These are phyloP conservation scores for Poecile atricapillus DNA, from an alignment of 2,113 vertebrate species.

Conservation along the genomic window DNA sequence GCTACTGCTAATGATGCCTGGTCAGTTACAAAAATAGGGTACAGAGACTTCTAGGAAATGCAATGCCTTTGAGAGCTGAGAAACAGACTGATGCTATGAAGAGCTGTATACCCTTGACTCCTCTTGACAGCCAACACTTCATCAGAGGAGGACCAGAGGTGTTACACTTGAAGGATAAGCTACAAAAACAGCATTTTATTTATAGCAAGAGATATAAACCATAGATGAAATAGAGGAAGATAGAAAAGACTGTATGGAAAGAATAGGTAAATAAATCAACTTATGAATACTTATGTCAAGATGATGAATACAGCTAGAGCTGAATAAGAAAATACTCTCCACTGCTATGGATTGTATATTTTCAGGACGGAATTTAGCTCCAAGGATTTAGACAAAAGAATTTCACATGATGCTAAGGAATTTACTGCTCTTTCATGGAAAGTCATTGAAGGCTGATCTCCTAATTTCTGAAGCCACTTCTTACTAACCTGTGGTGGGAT, in stretches of 20 bases:
- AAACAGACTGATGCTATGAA: background rate
- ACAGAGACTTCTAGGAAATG: background rate
- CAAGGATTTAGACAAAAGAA: background rate
- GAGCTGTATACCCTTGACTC: background rate
- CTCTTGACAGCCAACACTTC: background rate
- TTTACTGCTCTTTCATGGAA: background rate
- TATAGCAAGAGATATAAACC: background rate
- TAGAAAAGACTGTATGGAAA: background rate
- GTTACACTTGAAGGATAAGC: background rate
- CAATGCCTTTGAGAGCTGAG: background rate
- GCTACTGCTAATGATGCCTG: background rate
- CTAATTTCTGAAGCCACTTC: background rate
- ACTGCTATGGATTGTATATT: background rate
- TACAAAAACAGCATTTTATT: background rate
- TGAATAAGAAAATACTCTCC: background rate
- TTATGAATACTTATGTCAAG: background rate
- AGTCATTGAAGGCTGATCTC: background rate
- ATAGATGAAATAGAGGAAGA: background rate
- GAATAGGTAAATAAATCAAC: background rate
- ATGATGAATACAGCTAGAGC: accelerated
- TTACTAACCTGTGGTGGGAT: accelerated
- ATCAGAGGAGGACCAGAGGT: background rate
- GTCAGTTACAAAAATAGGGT: background rate
- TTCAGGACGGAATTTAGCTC: background rate
- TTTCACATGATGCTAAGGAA: background rate